Percentiles rank a stretch among this genome's conserved stretches.
Conservation (phyloP, 23 tunicate genomes). For the Trididemnum miniatum region DNA sequence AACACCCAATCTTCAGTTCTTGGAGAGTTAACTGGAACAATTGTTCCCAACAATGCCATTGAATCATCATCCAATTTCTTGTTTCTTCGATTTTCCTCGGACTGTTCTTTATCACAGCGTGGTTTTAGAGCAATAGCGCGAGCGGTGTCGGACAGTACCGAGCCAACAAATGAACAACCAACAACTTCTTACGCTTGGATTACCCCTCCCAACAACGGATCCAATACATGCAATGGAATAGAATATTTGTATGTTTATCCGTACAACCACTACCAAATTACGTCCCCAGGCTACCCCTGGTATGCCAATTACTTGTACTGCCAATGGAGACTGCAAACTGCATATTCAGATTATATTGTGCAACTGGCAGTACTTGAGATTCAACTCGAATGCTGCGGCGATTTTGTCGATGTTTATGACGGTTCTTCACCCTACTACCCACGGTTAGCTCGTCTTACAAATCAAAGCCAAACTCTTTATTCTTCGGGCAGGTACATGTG, state of each 20-base stretch:
- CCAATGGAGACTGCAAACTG: not conserved
- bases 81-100: not conserved
- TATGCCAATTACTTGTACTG: not conserved
- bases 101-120: not conserved
- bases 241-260: too few relatives aligned
- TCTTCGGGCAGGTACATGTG: not conserved
- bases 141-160: not conserved
- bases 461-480: not conserved
- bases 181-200: too few relatives aligned
- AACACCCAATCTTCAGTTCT: not conserved
- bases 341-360: not conserved
- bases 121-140: not conserved
- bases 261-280: too few relatives aligned
- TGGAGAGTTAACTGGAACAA: not conserved
- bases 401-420: not conserved
- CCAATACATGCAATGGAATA: too few relatives aligned
- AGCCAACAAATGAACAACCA: not conserved
- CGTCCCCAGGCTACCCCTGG: not conserved
- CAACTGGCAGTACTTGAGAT: not conserved
- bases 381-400: not conserved
- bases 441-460: not conserved
- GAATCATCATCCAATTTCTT: not conserved
- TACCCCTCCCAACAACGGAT: too few relatives aligned
- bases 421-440: not conserved
- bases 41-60: not conserved